A percentile compares a stretch with the other conserved stretches of the same genome.
phyloP scores from a whole-genome alignment of 2,113 vertebrate genomes.

The Aspiorhynchus laticeps region DNA sequence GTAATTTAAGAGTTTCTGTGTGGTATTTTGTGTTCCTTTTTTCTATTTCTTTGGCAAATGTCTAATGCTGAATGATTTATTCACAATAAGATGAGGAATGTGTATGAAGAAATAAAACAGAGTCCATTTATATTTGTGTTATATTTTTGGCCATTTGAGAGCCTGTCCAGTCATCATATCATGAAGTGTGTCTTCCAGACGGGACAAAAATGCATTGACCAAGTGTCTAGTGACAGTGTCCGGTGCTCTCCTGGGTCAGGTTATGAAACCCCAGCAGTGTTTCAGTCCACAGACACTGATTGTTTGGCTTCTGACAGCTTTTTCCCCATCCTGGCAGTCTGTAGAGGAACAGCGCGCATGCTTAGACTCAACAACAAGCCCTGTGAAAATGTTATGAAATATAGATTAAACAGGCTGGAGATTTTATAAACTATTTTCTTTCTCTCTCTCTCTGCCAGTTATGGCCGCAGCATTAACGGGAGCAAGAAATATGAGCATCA shows the following conservation, averaged over 20 bases:
- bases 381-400: slow-evolving; percentile 29
- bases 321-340: slow-evolving; percentile 54
- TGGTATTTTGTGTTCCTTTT: neutral
- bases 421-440: slow-evolving; percentile 41
- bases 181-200: neutral
- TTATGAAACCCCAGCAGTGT: slow-evolving; percentile 56
- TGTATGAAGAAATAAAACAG: neutral
- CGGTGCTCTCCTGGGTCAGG: slow-evolving; percentile 29
- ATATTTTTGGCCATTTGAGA: neutral
- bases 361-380: slow-evolving; percentile 39
- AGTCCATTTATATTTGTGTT: neutral
- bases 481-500: slow-evolving; percentile 55
- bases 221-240: neutral
- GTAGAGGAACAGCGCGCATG: slow-evolving; percentile 45
- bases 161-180: neutral
- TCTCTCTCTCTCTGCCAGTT: slow-evolving; percentile 16
- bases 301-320: slow-evolving; percentile 54
- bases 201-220: neutral
- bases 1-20: neutral
- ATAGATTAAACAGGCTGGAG: slow-evolving; percentile 28
- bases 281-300: slow-evolving; percentile 54
- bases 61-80: neutral
- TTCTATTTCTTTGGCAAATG: neutral
- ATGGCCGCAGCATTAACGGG: slow-evolving; percentile 25
- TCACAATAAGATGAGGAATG: neutral